Evolutionary conservation across 2,797 vertebrate species (phyloP), one percentile per base, ranked within the genome.

Genomic region (Mormyrus hasselquistii): DNA sequence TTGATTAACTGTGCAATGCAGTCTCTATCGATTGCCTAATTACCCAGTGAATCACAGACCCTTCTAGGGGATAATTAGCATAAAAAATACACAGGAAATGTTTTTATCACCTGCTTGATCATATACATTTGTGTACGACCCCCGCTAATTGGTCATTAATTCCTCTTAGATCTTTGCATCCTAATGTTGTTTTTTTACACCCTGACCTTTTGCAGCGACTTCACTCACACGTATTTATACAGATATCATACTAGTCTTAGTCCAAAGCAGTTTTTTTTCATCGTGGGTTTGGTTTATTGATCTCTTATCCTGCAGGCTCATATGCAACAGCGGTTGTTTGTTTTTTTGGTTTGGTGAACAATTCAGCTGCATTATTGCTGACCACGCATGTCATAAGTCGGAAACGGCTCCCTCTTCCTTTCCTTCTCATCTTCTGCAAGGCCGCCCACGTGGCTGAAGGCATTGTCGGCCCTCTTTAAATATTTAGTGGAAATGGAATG

Each of bases 401-500:
- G 19, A n/a, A 47, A 92, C 89, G 90, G 92, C 92, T 4, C 25
- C 89, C 92, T 94, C 92, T 87, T 90, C 92, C 92, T 91, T 90
- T 90, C 93, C 92, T 93, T 88, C 25, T 90, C 86, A 86, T 92
- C 88, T 92, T 94, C 95, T 95, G 76, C 93, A 95, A 93, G 93
- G 90, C 94, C 93, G 93, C 91, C 92, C 94, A 92, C 91, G 92
- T 93, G 95, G 95, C 93, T 92, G 92, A 47, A 93, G 93, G 90
- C 93, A 94, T 94, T 95, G 93, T 94, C 93, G 92, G 92, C 90
- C 91, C 92, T 91, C 92, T 94, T 95, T 95, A 95, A 95, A 96
- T 94, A 93, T 95, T 96, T 95, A 93, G 95, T 94, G 93, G 82
- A 34, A 49, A 52, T 2, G 91, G 53, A 87, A 82, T 89, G 91